Evolutionary conservation across 2,797 vertebrate species (phyloP).

Genomic region (Protosalanx chinensis): DNA sequence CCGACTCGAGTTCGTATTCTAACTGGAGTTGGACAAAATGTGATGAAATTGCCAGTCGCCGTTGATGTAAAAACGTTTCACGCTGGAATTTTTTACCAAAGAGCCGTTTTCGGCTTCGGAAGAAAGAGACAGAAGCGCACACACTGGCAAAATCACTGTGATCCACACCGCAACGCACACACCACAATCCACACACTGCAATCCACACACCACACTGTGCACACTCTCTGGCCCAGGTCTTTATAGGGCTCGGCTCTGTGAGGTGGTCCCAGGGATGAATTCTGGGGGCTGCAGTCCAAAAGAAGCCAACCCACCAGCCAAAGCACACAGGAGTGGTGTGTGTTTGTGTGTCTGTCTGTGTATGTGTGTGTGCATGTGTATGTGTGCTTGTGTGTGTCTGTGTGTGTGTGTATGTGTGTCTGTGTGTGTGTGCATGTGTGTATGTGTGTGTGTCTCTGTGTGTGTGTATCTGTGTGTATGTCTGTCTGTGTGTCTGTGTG

Average conservation of each 20-base stretch:
- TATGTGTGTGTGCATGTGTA: slow-evolving; percentile 15
- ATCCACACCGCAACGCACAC: neutral
- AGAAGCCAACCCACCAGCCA: slow-evolving; percentile 51
- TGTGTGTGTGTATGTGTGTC: slow-evolving; percentile 19
- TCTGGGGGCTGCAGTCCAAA: slow-evolving; percentile 46
- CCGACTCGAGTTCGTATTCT: no score
- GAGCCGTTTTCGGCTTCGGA: neutral
- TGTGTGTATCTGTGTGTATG: no score
- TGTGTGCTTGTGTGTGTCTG: slow-evolving; percentile 24
- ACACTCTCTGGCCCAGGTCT: neutral
- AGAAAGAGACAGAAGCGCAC: neutral
- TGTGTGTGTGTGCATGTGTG: slow-evolving; percentile 15
- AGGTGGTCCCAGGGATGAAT: slow-evolving; percentile 3
- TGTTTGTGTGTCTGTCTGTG: slow-evolving; percentile 18
- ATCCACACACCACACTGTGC: neutral
- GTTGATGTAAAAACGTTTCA: no score
- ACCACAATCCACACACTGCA: neutral
- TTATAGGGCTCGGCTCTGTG: neutral
- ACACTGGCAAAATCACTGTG: neutral
- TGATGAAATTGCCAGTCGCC: no score
- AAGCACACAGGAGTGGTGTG: slow-evolving; percentile 47
- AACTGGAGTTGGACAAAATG: no score
- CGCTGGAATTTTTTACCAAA: no score
- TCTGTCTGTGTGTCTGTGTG: no score
- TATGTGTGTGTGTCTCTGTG: slow-evolving; percentile 21